Percentiles rank a stretch among this genome's conserved stretches.
Evolutionary conservation across 2,797 vertebrate genomes (phyloP).

Genomic region (Characodon lateralis): DNA sequence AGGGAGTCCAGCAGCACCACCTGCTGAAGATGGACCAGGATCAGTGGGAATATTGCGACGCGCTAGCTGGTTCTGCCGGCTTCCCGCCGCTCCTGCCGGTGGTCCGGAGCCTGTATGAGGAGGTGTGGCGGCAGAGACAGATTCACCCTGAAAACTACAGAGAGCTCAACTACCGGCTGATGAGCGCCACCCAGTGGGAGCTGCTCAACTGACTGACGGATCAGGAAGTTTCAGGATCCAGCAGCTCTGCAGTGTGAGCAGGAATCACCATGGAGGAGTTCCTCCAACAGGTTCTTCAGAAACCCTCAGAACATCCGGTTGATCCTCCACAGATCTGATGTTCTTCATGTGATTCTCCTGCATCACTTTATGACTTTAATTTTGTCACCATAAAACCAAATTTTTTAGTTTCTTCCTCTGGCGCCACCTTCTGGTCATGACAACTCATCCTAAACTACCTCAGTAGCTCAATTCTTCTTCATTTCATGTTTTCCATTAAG

Average conservation of each 20-base stretch:
- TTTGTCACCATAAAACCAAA: no score
- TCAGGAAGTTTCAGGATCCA: not conserved
- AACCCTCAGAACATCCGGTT: not conserved
- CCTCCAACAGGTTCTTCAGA: not conserved
- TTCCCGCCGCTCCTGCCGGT: conserved; percentile 68
- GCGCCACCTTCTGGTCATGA: not conserved
- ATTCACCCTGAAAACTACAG: conserved; percentile 67
- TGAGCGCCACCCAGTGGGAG: conserved; percentile 72
- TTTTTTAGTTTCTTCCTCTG: not conserved
- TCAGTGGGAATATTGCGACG: conserved; percentile 81
- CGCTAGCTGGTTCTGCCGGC: conserved; percentile 64
- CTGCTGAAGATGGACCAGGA: conserved; percentile 67
- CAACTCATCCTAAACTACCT: not conserved
- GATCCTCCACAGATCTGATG: not conserved
- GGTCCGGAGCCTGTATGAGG: conserved; percentile 70
- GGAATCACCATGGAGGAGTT: not conserved
- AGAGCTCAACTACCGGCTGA: conserved; percentile 68
- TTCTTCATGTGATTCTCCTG: not conserved
- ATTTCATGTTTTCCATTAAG: no score
- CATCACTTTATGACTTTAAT: no score
- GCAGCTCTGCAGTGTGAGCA: no score
- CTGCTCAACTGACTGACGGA: conserved; percentile 5
- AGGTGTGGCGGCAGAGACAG: conserved; percentile 62
- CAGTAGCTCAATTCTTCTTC: not conserved
- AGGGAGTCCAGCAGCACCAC: conserved; percentile 66